These are phyloP conservation scores for Mandrillus leucophaeus DNA, from an alignment of 2,113 vertebrate genomes.

Conservation along the genomic window DNA sequence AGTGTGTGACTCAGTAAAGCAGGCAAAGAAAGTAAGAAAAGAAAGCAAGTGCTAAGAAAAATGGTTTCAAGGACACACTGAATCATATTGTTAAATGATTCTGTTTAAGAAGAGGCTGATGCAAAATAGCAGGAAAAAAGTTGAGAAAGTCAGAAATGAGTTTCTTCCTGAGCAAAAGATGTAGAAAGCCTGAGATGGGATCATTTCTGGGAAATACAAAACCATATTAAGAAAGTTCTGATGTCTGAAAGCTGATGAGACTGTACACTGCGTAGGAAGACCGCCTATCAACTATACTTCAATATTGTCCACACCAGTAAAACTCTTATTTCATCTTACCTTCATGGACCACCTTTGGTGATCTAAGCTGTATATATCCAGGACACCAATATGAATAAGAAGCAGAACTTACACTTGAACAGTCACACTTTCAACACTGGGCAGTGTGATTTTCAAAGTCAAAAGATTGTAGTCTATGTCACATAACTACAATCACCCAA, in stretches of 20 bases:
- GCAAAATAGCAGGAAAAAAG: not conserved
- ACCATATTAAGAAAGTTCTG: not conserved
- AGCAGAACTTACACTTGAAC: not conserved
- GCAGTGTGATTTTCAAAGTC: not conserved
- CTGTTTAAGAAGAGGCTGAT: not conserved
- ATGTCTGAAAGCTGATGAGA: not conserved
- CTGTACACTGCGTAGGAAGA: not conserved
- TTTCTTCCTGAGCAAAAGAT: slow-evolving; percentile 13
- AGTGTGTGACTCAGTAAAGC: not conserved
- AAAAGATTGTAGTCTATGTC: not conserved
- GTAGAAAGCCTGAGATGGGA: not conserved
- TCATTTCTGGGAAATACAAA: not conserved
- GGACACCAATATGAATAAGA: not conserved
- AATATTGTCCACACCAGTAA: not conserved
- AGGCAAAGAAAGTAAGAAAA: not conserved
- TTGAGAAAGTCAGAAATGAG: slow-evolving; percentile 12
- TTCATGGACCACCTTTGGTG: not conserved
- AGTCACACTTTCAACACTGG: not conserved
- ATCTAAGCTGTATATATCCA: not conserved
- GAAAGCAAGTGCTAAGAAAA: not conserved
- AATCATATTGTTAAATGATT: not conserved
- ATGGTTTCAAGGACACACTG: not conserved
- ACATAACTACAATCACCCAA: not conserved
- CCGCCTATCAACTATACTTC: not conserved
- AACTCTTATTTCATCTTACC: not conserved